Base-by-base conservation (phyloP, 2,797 vertebrate species). In the Danio kyathit region DNA sequence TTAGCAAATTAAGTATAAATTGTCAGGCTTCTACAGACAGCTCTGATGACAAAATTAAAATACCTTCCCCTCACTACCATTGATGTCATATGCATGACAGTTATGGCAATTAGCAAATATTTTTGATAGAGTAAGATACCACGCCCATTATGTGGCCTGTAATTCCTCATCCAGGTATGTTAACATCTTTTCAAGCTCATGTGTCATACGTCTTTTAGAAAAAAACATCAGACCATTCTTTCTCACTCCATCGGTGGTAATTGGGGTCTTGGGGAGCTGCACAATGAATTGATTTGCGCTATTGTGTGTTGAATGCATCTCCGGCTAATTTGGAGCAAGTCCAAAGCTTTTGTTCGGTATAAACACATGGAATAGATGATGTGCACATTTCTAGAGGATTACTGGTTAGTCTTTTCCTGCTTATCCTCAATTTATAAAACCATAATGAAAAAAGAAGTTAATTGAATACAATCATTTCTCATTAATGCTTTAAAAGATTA, bases 51-150 rank as follows among this genome's bases (percentile, higher is more conserved):
- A 6, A 5, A 11, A 38, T 69, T 40, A 6, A 69, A 29, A 69
- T 72, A 14, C 17, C 13, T 9, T 43, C 9, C 13, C 8, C 43
- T 51, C 12, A n/a, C 9, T 69, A 21, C 12, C 38, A 67, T 10
- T 52, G 8, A 21, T 38, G 46, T 64, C 41, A 77, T 76, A 46
- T 67, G 40, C 41, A 71, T 79, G 54, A 43, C 59, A 57, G 21
- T 74, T 43, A 59, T 40, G 69, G 41, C 74, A 86, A 84, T 84
- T 86, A 84, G 64, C 40, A 82, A 70, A 83, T 73, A 78, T 16
- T 79, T 49, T 38, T 49, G 8, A 48, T 43, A 3, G 1, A 74
- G 48, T n/a, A 54, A 84, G 84, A 81, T 75, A 21, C 59, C 78
- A 72, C 46, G 13, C 8, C 4, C 43, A 57, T 64, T 44, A 12